These are phyloP conservation scores for Nannobrachium achirus DNA, from an alignment of 2,113 vertebrate species.

Conservation along the genomic window DNA sequence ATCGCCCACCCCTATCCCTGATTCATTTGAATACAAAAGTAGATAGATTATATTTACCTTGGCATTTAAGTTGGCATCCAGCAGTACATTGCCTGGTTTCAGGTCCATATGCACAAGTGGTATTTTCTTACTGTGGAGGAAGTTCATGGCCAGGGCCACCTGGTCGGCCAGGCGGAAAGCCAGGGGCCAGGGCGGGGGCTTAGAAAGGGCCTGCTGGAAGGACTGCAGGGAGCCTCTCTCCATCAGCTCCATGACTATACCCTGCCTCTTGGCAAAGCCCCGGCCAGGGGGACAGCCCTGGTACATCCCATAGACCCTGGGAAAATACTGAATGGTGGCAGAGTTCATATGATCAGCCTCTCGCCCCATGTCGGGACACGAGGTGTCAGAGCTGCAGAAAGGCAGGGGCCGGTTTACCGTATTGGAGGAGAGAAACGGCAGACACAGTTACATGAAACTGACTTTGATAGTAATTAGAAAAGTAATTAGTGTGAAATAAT, in stretches of 20 bases:
- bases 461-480: background rate
- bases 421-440: background rate
- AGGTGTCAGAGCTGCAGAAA: background rate
- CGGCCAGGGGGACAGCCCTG: accelerated
- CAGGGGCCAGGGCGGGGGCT: constrained; percentile 71
- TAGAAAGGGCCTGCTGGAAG: constrained; percentile 51
- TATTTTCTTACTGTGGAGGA: constrained; percentile 72
- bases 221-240: constrained; percentile 76
- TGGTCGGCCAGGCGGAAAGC: constrained; percentile 75
- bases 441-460: background rate
- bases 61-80: constrained; percentile 60
- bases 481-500: background rate
- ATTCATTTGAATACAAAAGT: no score
- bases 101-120: constrained; percentile 73
- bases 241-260: constrained; percentile 83
- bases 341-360: constrained; percentile 60
- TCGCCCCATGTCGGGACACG: background rate
- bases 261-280: background rate
- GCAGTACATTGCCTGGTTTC: constrained; percentile 78
- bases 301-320: constrained; percentile 64
- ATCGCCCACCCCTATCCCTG: no score
- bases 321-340: constrained; percentile 55
- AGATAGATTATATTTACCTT: constrained; percentile 56
- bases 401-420: background rate
- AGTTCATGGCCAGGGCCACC: constrained; percentile 83